Evolutionary conservation across 2,113 vertebrate genomes (phyloP), one percentile per base, ranked within the genome.

Genomic region (Coryphaenoides rupestris): DNA sequence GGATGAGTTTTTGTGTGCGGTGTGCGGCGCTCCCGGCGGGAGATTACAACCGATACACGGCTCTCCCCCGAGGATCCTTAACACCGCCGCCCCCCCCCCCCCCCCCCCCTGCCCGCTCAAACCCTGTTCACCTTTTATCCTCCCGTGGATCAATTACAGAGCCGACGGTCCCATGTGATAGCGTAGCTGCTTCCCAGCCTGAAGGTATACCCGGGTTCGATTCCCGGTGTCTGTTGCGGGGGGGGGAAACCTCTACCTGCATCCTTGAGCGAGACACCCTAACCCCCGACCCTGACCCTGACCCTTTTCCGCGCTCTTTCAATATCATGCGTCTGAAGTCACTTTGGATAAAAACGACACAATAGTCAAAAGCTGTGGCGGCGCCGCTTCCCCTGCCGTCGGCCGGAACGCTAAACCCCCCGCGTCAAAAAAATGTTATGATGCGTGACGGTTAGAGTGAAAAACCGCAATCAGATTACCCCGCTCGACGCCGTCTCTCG

Each of bases 1-100:
- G 69, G 80, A 80, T 73, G 78, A 77, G 68, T 74, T 74, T 82
- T 66, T 69, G 77, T 72, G 65, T n/a, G n/a, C n/a, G n/a, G n/a
- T n/a, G n/a, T n/a, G 74, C 77, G 62, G 70, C 67, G 77, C 78
- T 69, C 71, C 78, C 53, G 53, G 62, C 57, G 16, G 70, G 73
- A 71, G 69, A 64, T 64, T 65, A 70, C 66, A 75, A 71, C 70
- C 63, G 72, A 74, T 72, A 65, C 33, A 40, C n/a, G n/a, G 13
- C 33, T 3, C 24, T 26, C 22, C 13, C 12, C 22, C 10, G 54
- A 23, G 12, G 21, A 22, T 66, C 70, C 67, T 63, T 58, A 60
- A 60, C 21, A 63, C 73, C 59, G 15, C 16, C 24, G 3, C 3
- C 26, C 49, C 16, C 62, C 60, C 33, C 12, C 53, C n/a, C n/a